Base-by-base conservation (phyloP, 1,140 invertebrate species). In the Maconellicoccus hirsutus region DNA sequence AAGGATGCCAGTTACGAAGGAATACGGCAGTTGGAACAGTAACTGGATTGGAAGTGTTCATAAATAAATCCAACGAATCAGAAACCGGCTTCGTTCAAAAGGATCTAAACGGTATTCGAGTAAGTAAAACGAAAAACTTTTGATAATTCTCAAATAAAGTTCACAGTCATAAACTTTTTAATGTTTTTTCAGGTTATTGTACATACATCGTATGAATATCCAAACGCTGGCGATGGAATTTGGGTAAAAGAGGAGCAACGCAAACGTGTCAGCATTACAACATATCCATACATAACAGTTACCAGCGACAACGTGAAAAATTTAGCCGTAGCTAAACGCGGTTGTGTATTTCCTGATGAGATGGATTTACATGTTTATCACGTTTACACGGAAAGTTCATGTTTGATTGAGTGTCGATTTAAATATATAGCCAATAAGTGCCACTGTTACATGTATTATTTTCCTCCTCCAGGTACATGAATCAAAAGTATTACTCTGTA, bases 31-130 rank as follows among this genome's bases (percentile, higher is more conserved):
- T 73, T 10, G 74, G 75, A 1, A 75, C 71, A 12, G 39, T 74
- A 7, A 76, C 76, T 16, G 77, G 77, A 8, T 21, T 78, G 29
- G 75, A 77, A 74, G 75, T 78, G 14, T 75, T 78, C 33, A 69
- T 78, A 3, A 70, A 74, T 25, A 73, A 74, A 33, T 70, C 70
- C n/a, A 72, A 74, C 23, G 27, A 22, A n/a, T 22, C 39, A 3
- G 72, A 75, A 61, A 70, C 69, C 1, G 73, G 70, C 2, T 23
- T 70, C n/a, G 74, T 71, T 16, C 74, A 75, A 38, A 69, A 73
- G 12, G 74, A 75, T 38, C 25, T 70, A 6, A 63, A 71, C 27
- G 74, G 74, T 12, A 69, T 70, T 19, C 70, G 70, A 27, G 73
- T 75, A 59, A 23, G 29, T 33, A 70, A 26, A 66, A 6, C 29